Base-by-base conservation (phyloP, 2,113 vertebrate genomes). In the Pogona vitticeps region DNA sequence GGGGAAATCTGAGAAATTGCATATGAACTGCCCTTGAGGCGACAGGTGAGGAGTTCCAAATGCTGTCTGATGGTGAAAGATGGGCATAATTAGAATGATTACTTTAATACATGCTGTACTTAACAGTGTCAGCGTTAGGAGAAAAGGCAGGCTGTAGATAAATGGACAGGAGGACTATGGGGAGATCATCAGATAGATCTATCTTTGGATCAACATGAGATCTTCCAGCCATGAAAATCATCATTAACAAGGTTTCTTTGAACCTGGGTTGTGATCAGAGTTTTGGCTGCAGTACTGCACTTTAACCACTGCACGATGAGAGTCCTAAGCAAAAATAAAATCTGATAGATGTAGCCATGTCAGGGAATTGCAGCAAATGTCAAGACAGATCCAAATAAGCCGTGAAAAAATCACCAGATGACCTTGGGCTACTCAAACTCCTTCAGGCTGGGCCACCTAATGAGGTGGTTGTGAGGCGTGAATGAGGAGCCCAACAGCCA, bases 1-100 rank as follows among this genome's bases (percentile, higher is more conserved):
- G n/a, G 92, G 91, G 89, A 84, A 80, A 91, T 6, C 91, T 95
- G 94, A 95, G 94, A 94, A 90, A 92, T 46, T 10, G 84, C 70
- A 88, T 31, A 2, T 7, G 58, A 94, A 86, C 82, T 0, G 13
- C 93, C 95, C 95, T 91, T 3, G 0, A 91, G 95, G 91, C 52
- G 84, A 90, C 94, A 96, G 93, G 89, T 92, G 88, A 95, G 90
- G 87, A 90, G 79, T 92, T 92, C 88, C 94, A 92, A 78, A 70
- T 65, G 6, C 86, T 76, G 81, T 77, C 59, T 36, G 13, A 67
- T 56, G 80, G 86, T 13, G 6, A 86, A 85, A 76, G 80, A 92
- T 90, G 83, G 91, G 92, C 90, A 92, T 92, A 83, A 93, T 92
- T 87, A 76, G 88, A 84, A 93, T 8, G 80, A 90, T 92, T 92